Conservation (phyloP, 2,888 invertebrate species). For the Xestia ashworthii region DNA sequence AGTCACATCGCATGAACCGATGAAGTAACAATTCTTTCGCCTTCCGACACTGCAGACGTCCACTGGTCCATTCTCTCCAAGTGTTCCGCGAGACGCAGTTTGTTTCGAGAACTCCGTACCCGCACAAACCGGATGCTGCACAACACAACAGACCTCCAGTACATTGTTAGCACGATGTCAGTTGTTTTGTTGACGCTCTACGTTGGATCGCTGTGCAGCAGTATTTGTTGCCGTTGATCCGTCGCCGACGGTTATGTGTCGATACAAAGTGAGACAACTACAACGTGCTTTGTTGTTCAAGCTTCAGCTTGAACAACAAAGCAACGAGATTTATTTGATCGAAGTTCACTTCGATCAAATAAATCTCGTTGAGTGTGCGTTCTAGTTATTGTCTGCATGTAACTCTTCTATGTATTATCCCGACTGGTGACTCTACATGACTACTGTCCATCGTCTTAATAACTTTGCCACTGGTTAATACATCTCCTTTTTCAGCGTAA, state of each 20-base stretch:
- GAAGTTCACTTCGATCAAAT: neutral
- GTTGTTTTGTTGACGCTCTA: slow-evolving; percentile 36
- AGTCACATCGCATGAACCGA: neutral
- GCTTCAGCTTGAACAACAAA: too few relatives aligned
- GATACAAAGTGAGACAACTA: slow-evolving; percentile 9
- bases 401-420: neutral
- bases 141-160: slow-evolving; percentile 7
- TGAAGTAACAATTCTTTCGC: neutral
- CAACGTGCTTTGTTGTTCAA: neutral
- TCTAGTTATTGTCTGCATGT: too few relatives aligned
- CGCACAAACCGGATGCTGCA: slow-evolving; percentile 17
- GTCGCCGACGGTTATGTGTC: neutral
- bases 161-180: slow-evolving; percentile 32
- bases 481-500: neutral
- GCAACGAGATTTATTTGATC: neutral
- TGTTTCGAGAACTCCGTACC: slow-evolving; percentile 1
- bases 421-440: neutral
- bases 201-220: neutral
- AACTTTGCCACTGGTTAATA: neutral
- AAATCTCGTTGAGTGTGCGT: neutral
- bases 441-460: too few relatives aligned
- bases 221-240: slow-evolving; percentile 4
- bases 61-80: neutral
- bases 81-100: slow-evolving; percentile 22
- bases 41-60: neutral